Conservation (phyloP, 2,888 invertebrate species). For the Ophion slaviceki region DNA sequence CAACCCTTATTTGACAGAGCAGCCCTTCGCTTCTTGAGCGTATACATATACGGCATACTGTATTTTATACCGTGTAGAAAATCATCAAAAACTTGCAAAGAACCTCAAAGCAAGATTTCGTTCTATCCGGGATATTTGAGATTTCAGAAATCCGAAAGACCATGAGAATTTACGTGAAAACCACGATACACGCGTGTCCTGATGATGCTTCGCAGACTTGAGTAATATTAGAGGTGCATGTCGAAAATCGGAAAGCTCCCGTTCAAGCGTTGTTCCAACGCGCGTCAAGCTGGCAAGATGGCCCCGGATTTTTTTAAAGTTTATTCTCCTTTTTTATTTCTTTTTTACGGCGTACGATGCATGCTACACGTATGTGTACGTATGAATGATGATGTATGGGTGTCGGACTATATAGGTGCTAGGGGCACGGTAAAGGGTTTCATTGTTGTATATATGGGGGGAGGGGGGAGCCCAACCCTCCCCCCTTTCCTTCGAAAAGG, state of each 20-base stretch:
- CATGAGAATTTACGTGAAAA: neutral
- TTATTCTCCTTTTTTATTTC: constrained; percentile 25
- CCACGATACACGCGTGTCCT: constrained; percentile 66
- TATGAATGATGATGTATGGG: constrained; percentile 84
- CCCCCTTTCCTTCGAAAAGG: constrained; percentile 6
- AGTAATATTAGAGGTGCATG: too few relatives aligned
- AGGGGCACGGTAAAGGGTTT: constrained; percentile 83
- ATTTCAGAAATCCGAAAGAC: neutral
- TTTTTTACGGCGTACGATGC: constrained; percentile 39
- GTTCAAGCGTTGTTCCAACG: constrained; percentile 41
- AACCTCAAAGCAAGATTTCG: too few relatives aligned
- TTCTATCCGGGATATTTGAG: too few relatives aligned
- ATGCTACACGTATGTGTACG: constrained; percentile 29
- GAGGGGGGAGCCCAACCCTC: neutral
- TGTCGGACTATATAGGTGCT: constrained; percentile 80
- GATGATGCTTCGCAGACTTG: too few relatives aligned
- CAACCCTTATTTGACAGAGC: constrained; percentile 15
- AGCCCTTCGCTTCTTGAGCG: neutral
- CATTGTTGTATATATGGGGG: constrained; percentile 77
- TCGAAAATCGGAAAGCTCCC: constrained; percentile 74
- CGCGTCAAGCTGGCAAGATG: constrained; percentile 69
- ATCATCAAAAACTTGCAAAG: too few relatives aligned
- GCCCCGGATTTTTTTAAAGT: constrained; percentile 74
- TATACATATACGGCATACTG: neutral
- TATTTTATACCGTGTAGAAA: neutral